Evolutionary conservation across 1,140 invertebrate genomes (phyloP), one percentile per base, ranked within the genome.

Genomic region (Drosophila eugracilis): DNA sequence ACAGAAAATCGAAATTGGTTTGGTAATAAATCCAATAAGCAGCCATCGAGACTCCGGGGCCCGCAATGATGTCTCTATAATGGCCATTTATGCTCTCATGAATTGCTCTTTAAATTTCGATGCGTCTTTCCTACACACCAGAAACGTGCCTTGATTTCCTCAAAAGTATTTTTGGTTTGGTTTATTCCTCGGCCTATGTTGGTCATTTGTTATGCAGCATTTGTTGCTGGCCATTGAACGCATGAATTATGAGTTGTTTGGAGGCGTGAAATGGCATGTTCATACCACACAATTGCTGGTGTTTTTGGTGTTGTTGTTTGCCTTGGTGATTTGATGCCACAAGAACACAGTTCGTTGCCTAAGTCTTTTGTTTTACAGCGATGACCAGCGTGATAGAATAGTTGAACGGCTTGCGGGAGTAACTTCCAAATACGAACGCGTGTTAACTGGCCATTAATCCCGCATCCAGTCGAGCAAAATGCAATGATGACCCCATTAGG

Each of bases 261-360:
- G 78, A 88, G 83, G 83, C 83, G 83, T 86, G 83, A 86, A 86
- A 86, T 86, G 78, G 83, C 83, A 86, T 86, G 83, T 86, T 86
- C 76, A 62, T 80, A 77, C 67, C 65, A 45, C 53, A 45, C 53
- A 70, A 48, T 71, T 50, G 36, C 36, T 42, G 26, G 14, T 59
- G 21, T 44, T 42, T 42, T 59, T n/a, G 17, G 41, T 48, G 21
- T 36, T 19, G 15, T n/a, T n/a, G n/a, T n/a, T n/a, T n/a, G n/a
- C n/a, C n/a, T n/a, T n/a, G n/a, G n/a, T n/a, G n/a, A n/a, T n/a
- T n/a, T n/a, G n/a, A n/a, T 71, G 44, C 66, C 53, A 28, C 12
- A 52, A 74, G 76, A 70, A 49, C 65, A 26, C 4, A 75, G 83
- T 86, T 86, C 37, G 83, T 78, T 86, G 78, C 54, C 66, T 86